Evolutionary conservation across 1,140 invertebrate genomes (phyloP), one percentile per base, ranked within the genome.

Genomic region (Dendroctonus valens): DNA sequence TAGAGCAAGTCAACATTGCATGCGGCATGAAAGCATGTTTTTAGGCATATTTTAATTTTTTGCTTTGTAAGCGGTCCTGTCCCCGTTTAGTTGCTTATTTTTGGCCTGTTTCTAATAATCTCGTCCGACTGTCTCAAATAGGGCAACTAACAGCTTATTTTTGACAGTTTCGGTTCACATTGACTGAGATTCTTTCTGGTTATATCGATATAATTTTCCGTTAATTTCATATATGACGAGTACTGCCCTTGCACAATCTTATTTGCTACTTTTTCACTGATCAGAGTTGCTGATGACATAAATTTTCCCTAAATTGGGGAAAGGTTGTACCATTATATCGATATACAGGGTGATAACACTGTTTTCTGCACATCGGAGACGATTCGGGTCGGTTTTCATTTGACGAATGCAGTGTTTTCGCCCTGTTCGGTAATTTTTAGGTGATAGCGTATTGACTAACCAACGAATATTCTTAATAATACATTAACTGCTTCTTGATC

Each of bases 221-320:
- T 62, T 42, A 26, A 12, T 51, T 53, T 37, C n/a, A n/a, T n/a
- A 41, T 46, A 46, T 39, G 41, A 46, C 41, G 5, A 54, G 8
- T 9, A 7, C 26, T 55, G 61, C 61, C 61, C 61, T 63, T 63
- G 61, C 61, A 63, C 61, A 54, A 46, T 59, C 9, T 58, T 42
- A 7, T 58, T 58, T 52, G 9, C 7, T 50, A 52, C 7, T 48
- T n/a, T 41, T 14, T 51, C 38, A 14, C 26, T 41, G 44, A 8
- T 50, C 26, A 51, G n/a, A 42, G 39, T 12, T 12, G 9, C 59
- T 38, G 40, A 41, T 15, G 15, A 46, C 15, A 55, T 39, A 55
- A 54, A 54, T 65, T 65, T 65, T 65, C 63, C 63, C 63, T 65
- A 65, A 65, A 65, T 58, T 58, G n/a, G 41, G 63, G 63, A 41